Percentiles rank a stretch among this genome's conserved stretches.
These are phyloP conservation scores for Clarias magur DNA, from an alignment of 2,113 vertebrate species.

Conservation along the genomic window DNA sequence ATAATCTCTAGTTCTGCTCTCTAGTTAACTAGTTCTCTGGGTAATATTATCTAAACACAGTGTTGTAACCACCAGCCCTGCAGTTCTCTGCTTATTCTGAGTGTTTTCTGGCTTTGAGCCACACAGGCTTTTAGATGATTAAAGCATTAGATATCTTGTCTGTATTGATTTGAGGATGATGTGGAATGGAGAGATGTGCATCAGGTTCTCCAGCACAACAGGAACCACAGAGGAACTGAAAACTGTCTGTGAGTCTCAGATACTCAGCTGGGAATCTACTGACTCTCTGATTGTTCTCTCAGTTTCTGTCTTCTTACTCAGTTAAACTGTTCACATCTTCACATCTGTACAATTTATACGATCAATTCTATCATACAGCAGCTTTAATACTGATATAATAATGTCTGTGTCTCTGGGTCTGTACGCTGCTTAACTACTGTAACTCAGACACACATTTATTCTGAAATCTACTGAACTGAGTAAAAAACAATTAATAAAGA, in stretches of 20 bases:
- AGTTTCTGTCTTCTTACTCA: no score
- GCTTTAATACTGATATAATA: not conserved
- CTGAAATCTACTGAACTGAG: not conserved
- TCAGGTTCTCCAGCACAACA: not conserved
- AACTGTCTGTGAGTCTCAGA: not conserved
- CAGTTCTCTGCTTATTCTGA: not conserved
- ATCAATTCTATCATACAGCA: not conserved
- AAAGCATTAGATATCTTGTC: not conserved
- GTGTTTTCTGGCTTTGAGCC: not conserved
- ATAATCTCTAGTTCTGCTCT: not conserved
- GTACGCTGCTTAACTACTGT: not conserved
- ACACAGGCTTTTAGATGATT: not conserved
- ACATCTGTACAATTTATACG: not conserved
- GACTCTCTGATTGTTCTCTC: not conserved
- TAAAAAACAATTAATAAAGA: no score
- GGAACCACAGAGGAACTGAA: conserved; percentile 3
- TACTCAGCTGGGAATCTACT: not conserved
- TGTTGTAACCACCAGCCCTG: no score
- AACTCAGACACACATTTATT: not conserved
- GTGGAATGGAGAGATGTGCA: not conserved
- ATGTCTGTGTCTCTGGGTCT: not conserved
- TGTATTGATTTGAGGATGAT: conserved; percentile 5
- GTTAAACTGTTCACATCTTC: no score
- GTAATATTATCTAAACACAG: no score
- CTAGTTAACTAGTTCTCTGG: not conserved